Evolutionary conservation across 2,888 invertebrate species (phyloP), one percentile per base, ranked within the genome.

Genomic region (Busseola fusca): DNA sequence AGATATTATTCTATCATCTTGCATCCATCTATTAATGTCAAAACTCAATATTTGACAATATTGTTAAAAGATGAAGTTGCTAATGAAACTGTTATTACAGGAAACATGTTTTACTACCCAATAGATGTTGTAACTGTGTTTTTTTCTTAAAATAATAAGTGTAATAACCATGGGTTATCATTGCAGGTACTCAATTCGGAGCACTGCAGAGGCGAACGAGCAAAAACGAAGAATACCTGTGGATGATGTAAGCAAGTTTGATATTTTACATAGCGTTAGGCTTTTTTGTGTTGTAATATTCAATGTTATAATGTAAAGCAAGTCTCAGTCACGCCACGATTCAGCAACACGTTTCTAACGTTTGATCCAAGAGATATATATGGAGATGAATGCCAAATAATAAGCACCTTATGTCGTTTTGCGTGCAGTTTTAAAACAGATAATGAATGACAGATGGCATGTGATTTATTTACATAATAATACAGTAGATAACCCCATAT

Each of bases 201-300:
- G 79, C 87, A 30, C 83, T 92, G 30, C 93, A 92, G 80, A 90
- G 91, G 74, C 91, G 90, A 81, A 85, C 91, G 21, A 94, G 91
- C 88, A 95, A 94, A 84, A 92, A 71, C 76, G 95, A 95, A 64
- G 95, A 95, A 75, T 95, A 95, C 80, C 87, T 95, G 74, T 95
- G 94, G 93, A 95, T 95, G 94, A 93, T 95, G 95, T 95, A 87
- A 95, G 95, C 90, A 63, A 21, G 1, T 25, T n/a, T 63, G 27
- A 50, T 67, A 45, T 64, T 81, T 63, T 52, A 34, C n/a, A 27
- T 42, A 40, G 25, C 45, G 16, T 62, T 60, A 50, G 0, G 4
- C 48, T 37, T 54, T n/a, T 64, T 63, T 45, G 7, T 48, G 16
- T 42, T 42, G 21, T 58, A 0, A 34, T 30, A 60, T 34, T 25